Percentiles rank a stretch among this genome's conserved stretches.
These are phyloP conservation scores for Cyprinus carpio DNA, from an alignment of 2,113 vertebrate species.

Conservation along the genomic window DNA sequence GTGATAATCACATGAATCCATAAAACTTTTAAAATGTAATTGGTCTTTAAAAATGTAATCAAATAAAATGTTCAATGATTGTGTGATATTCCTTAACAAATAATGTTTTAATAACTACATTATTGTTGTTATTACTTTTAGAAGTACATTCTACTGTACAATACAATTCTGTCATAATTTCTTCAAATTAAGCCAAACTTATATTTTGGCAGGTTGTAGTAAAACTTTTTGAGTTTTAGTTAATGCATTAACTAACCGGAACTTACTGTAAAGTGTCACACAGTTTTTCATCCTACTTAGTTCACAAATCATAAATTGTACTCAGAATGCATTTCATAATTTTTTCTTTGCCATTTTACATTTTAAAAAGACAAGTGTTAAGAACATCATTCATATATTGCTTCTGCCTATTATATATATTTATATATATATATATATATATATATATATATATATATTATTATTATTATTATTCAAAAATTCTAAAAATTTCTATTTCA, in stretches of 20 bases:
- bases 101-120: background rate
- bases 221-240: background rate
- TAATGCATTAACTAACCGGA: background rate
- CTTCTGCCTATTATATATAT: too few relatives aligned
- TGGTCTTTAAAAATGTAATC: too few relatives aligned
- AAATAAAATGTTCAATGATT: too few relatives aligned
- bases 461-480: too few relatives aligned
- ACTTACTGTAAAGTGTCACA: background rate
- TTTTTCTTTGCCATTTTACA: background rate
- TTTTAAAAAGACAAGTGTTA: background rate
- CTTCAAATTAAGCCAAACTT: background rate
- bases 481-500: background rate
- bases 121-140: background rate
- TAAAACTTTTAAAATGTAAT: background rate
- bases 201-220: background rate
- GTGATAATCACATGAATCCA: background rate
- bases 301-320: background rate
- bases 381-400: too few relatives aligned
- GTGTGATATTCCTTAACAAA: too few relatives aligned
- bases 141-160: background rate
- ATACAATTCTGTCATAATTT: background rate
- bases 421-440: too few relatives aligned
- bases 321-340: background rate
- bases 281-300: background rate
- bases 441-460: too few relatives aligned